A percentile compares a stretch with the other conserved stretches of the same genome.
These are phyloP conservation scores for Drosophila melanosoma DNA, from an alignment of 2,888 invertebrate genomes.

Conservation along the genomic window DNA sequence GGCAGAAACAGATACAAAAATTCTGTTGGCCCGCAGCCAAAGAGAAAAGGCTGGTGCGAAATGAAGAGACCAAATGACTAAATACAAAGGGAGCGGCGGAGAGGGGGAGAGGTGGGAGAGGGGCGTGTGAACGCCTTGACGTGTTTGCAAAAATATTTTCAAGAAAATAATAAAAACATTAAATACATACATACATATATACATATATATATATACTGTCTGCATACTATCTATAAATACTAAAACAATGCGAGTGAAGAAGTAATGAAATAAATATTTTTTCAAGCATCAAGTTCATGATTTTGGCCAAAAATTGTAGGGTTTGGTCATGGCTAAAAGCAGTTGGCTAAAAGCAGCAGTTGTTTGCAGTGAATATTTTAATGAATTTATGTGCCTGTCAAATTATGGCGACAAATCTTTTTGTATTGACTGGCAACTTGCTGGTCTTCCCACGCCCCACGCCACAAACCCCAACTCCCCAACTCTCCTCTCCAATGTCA, in stretches of 20 bases:
- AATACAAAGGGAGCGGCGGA: slow-evolving; percentile 2
- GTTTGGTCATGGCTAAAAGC: slow-evolving; percentile 14
- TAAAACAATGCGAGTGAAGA: slow-evolving; percentile 62
- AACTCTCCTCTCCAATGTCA: not conserved
- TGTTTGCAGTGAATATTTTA: slow-evolving; percentile 36
- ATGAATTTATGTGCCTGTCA: slow-evolving; percentile 69
- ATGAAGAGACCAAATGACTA: slow-evolving; percentile 34
- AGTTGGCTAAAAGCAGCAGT: not conserved
- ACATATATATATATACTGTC: slow-evolving; percentile 12
- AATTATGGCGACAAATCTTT: slow-evolving; percentile 66
- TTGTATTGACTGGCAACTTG: slow-evolving; percentile 52
- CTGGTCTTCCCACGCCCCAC: slow-evolving; percentile 1
- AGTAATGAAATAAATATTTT: slow-evolving; percentile 69
- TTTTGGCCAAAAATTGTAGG: slow-evolving; percentile 22
- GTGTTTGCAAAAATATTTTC: slow-evolving; percentile 72
- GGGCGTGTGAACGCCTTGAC: slow-evolving; percentile 53
- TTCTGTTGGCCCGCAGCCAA: slow-evolving; percentile 64
- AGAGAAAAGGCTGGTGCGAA: slow-evolving; percentile 41
- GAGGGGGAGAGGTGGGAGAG: not conserved
- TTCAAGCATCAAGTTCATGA: slow-evolving; percentile 76
- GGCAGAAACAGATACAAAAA: slow-evolving; percentile 71
- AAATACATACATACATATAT: slow-evolving; percentile 18
- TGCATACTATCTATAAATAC: slow-evolving; percentile 26
- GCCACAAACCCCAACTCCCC: not conserved
- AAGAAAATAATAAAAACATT: slow-evolving; percentile 57